phyloP scores from a whole-genome alignment of 2,113 vertebrate species.

The Edolisoma coerulescens region DNA sequence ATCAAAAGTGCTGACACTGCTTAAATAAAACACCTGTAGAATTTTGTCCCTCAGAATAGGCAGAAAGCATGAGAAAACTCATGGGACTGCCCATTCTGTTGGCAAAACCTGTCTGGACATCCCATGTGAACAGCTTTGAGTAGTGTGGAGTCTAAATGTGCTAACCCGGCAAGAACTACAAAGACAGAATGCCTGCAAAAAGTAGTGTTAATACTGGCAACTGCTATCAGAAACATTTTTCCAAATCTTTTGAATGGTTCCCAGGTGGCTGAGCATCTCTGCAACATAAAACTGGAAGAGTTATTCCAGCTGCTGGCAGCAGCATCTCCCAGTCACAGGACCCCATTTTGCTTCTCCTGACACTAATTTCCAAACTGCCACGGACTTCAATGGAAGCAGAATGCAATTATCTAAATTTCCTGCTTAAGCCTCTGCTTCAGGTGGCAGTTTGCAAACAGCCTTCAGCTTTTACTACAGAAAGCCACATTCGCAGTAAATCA shows the following conservation, averaged over 20 bases:
- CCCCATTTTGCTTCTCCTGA: neutral
- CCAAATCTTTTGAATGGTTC: neutral
- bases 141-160: neutral
- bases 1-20: neutral
- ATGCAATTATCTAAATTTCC: neutral
- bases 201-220: neutral
- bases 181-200: neutral
- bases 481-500: neutral
- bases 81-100: neutral
- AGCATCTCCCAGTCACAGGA: neutral
- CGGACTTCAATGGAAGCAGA: neutral
- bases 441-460: conserved; percentile 1
- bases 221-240: neutral
- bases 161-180: neutral
- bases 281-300: neutral
- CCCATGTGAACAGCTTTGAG: neutral
- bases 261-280: neutral
- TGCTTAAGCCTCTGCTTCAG: neutral
- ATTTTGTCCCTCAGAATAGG: neutral
- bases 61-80: neutral
- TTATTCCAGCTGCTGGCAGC: neutral
- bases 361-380: neutral
- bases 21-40: neutral
- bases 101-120: neutral
- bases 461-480: conserved; percentile 7